Evolutionary conservation across 2,113 vertebrate genomes (phyloP).

Genomic region (Pterocles burchelli): DNA sequence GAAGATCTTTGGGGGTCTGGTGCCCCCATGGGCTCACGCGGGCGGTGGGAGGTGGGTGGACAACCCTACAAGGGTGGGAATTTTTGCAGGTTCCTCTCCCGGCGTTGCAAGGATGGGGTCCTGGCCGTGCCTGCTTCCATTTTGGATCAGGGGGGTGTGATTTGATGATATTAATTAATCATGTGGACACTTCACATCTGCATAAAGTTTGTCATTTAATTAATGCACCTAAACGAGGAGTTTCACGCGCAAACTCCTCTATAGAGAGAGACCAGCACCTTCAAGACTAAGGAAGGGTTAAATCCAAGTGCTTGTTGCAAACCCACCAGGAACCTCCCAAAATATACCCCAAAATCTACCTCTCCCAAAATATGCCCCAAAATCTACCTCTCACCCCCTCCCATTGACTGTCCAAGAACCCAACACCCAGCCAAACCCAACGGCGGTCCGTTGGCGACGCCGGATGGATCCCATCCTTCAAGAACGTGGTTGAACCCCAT

Average conservation of each 20-base stretch:
- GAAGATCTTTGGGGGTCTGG: neutral
- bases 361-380: neutral
- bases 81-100: neutral
- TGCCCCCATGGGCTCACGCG: accelerated
- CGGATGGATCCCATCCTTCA: accelerated
- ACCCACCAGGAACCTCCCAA: neutral
- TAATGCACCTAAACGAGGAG: neutral
- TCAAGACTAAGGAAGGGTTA: neutral
- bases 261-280: neutral
- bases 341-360: accelerated
- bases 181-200: neutral
- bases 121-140: neutral
- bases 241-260: neutral
- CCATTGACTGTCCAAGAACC: accelerated
- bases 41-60: neutral
- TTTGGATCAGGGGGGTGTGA: accelerated
- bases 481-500: neutral
- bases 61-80: accelerated
- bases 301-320: neutral
- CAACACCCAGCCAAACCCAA: neutral
- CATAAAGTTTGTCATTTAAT: accelerated
- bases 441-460: accelerated
- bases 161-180: neutral
- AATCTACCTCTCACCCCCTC: neutral
- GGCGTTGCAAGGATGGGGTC: neutral